Base-by-base conservation (phyloP, 2,888 invertebrate species). In the Papilio elwesi region DNA sequence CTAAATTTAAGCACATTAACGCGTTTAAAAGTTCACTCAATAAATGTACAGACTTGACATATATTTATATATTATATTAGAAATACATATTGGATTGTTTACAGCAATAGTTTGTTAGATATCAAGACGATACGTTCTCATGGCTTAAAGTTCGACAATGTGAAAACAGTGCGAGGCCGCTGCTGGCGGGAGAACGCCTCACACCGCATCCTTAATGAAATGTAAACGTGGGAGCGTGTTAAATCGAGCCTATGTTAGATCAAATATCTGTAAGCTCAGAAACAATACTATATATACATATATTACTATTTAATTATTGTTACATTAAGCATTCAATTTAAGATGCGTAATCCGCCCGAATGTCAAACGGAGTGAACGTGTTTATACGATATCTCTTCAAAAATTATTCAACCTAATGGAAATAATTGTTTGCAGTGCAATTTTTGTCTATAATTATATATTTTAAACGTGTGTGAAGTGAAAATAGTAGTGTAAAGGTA, bases 151-250 rank as follows among this genome's bases (percentile, higher is more conserved):
- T n/a, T 11, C 1, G 59, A 38, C 59, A 59, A 59, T 59, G n/a
- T n/a, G n/a, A n/a, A n/a, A 59, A 26, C 26, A 55, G 11, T 26
- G 38, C 38, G 38, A 38, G 38, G 59, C 43, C 43, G 43, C n/a
- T 8, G 11, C 13, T 0, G 38, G 13, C 9, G 38, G 13, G 59
- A 59, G 38, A 38, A 38, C 59, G 59, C n/a, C 38, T 36, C 38
- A 38, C 38, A 59, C 59, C 59, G 59, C 59, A 59, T 59, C 59
- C 38, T 38, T 59, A 59, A 59, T 59, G 38, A 59, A 38, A 59
- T 59, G 59, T 59, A 59, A 59, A 59, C 59, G 59, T 3, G n/a
- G 59, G 13, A 38, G 38, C 59, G 59, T 59, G 59, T 59, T 36
- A 59, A 59, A 59, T 38, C 59, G 8, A 59, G 59, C 13, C 59